Percentiles rank a stretch among this genome's conserved stretches.
Conservation (phyloP, 2,113 vertebrate species). For the Megalops atlanticus region DNA sequence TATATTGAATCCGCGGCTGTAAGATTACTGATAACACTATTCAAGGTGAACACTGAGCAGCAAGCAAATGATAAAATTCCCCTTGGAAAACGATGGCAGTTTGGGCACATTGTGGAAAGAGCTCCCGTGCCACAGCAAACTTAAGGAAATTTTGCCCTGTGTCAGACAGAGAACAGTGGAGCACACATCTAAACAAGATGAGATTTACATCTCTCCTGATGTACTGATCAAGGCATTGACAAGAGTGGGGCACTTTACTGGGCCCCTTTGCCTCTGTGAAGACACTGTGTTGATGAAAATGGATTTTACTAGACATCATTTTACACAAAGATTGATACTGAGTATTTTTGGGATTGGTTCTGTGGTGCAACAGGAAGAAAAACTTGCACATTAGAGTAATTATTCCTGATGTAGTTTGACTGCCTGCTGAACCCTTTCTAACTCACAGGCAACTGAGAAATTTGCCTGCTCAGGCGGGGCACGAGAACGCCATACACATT, state of each 20-base stretch:
- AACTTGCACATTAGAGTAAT: slow-evolving; percentile 1
- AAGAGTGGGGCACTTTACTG: slow-evolving; percentile 23
- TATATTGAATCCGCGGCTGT: background rate
- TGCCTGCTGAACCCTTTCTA: background rate
- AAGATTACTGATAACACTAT: background rate
- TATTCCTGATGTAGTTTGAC: slow-evolving; percentile 12
- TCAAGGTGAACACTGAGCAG: background rate
- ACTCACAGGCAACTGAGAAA: background rate
- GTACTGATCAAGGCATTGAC: slow-evolving; percentile 26
- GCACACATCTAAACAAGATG: slow-evolving; percentile 1
- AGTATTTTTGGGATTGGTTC: slow-evolving; percentile 33
- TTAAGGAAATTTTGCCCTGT: background rate
- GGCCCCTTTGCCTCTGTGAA: slow-evolving; percentile 5
- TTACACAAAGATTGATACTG: background rate
- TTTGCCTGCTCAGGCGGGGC: background rate
- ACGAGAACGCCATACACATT: background rate
- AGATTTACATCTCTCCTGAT: slow-evolving; percentile 23
- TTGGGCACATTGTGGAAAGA: background rate
- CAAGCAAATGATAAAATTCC: background rate
- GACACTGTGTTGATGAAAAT: slow-evolving; percentile 32
- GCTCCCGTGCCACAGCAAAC: background rate
- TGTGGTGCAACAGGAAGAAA: slow-evolving; percentile 21
- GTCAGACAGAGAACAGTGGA: background rate
- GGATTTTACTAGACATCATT: slow-evolving; percentile 31
- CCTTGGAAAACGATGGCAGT: background rate